Base-by-base conservation (phyloP, 2,888 invertebrate genomes). In the Napeogenes sylphis region DNA sequence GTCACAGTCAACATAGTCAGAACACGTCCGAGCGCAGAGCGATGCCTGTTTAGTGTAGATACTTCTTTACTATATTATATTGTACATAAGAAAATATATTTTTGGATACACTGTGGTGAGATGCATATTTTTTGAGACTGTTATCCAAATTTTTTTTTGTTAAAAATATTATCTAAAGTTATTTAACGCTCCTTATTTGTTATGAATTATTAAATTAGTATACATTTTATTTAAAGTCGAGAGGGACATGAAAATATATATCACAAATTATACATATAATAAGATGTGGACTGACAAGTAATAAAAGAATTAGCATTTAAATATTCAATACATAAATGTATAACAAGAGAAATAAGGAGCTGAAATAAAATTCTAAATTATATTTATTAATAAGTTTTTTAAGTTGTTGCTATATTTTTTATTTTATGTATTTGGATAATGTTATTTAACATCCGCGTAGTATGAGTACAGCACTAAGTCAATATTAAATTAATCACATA, bases 51-150 rank as follows among this genome's bases (percentile, higher is more conserved):
- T 46, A 61, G 56, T 51, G 51, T 64, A 64, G 65, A 65, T 62
- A 56, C 56, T 64, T 65, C 45, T 58, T 64, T 65, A 68, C 65
- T 74, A 68, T 71, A 72, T 67, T 71, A 73, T 67, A 78, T 71
- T 84, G 82, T 86, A 83, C 71, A 83, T 83, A 87, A 82, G 77
- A 84, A 77, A 76, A 83, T 78, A 83, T 87, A 87, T 87, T 87
- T 87, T 86, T 87, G 83, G 80, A 85, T 81, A 78, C 80, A 82
- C 77, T 78, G 79, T 77, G 76, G 66, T 79, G 77, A 79, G 79
- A 81, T 77, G 75, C 76, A 76, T 88, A 87, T 87, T 88, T 89
- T 88, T 89, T 84, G 86, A 88, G 86, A 89, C 85, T 88, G 84
- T 87, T 87, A 83, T 87, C 87, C 81, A 84, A 86, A 86, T 81